Conservation (phyloP, 2,797 vertebrate species). For the Pseudotriccus pelzelni region DNA sequence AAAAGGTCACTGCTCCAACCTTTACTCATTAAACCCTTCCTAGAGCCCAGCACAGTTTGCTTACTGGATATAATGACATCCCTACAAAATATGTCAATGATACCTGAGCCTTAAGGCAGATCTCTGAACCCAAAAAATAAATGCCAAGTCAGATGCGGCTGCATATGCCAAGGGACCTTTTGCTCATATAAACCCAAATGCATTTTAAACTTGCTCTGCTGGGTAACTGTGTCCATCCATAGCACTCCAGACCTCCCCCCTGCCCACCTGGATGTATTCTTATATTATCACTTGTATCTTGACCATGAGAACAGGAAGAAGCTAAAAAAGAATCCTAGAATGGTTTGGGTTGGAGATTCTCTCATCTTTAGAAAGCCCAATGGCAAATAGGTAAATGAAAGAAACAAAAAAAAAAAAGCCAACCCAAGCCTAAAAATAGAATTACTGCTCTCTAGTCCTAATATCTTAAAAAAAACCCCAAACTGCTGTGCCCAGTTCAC, state of each 20-base stretch:
- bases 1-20: constrained; percentile 46
- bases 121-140: background rate
- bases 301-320: background rate
- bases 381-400: background rate
- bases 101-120: background rate
- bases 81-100: background rate
- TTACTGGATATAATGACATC: background rate
- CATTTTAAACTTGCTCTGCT: background rate
- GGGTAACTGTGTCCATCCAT: no score
- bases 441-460: background rate
- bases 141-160: background rate
- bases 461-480: background rate
- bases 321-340: background rate
- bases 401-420: no score
- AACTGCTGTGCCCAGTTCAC: background rate
- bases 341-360: background rate
- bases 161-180: background rate
- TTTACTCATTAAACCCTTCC: constrained; percentile 33
- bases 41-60: background rate
- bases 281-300: background rate
- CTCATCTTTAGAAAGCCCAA: background rate
- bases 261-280: background rate
- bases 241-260: background rate
- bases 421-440: background rate
- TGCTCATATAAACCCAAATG: background rate